Base-by-base conservation (phyloP, 2,113 vertebrate genomes). In the Forbesichthys papilliferus region DNA sequence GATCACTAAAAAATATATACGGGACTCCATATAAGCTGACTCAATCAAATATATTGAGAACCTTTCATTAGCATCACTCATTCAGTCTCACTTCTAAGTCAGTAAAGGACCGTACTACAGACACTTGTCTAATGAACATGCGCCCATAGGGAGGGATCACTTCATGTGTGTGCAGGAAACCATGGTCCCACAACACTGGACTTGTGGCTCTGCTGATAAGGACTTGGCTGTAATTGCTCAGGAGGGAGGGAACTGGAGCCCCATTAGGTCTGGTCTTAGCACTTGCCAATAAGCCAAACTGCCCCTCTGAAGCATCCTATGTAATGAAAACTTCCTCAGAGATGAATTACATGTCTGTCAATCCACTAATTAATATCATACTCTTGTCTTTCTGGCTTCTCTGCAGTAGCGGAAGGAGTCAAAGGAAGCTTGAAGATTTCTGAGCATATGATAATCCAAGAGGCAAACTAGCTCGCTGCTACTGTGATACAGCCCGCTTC, bases 251-350 rank as follows among this genome's bases (percentile, higher is more conserved):
- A 86, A 72, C 85, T 71, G 83, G 73, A 81, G 85, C 82, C 87
- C 90, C 89, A 85, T 88, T 90, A 89, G 84, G 86, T 87, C 85
- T 68, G 82, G 80, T 83, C 84, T 90, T 84, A 85, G 89, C 87
- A 84, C 90, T 74, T 83, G 80, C 91, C 92, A 92, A 92, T 92
- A 92, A 92, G 80, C 85, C 87, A 89, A 92, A 92, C 86, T 90
- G 87, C 87, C 88, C 91, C 85, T 87, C 73, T 80, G 88, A 90
- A 91, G 87, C 88, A 82, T 90, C 87, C 77, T 86, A 90, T 88
- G 91, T 92, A 90, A 92, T 92, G 90, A 90, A 90, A 89, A 84
- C 83, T 83, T 86, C 89, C 87, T 83, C 78, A 57, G 86, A 93
- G 90, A 89, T 89, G 83, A 90, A 90, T 91, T 89, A 88, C 89